Conservation (phyloP, 1,140 invertebrate species). For the Leptestheria dahalacensis region DNA sequence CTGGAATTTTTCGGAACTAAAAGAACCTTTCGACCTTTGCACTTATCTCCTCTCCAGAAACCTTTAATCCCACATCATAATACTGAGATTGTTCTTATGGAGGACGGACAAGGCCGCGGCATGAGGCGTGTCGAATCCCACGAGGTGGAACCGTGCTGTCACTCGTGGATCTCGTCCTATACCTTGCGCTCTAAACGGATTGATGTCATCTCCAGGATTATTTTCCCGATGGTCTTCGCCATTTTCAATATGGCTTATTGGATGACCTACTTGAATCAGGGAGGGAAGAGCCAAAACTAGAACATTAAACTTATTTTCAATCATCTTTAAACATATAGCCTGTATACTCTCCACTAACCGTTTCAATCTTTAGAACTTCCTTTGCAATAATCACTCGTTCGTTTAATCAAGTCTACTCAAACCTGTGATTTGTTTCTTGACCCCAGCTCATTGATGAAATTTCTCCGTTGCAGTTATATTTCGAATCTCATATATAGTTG, state of each 20-base stretch:
- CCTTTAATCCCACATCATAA: conserved; percentile 19
- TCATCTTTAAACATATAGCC: no score
- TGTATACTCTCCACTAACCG: no score
- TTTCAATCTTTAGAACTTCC: no score
- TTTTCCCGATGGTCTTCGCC: conserved; percentile 32
- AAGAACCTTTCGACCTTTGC: background rate
- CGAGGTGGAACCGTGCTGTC: conserved; percentile 22
- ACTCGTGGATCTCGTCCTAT: conserved; percentile 27
- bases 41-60: conserved; percentile 21
- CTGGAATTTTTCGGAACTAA: background rate
- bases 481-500: no score
- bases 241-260: conserved; percentile 34
- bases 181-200: conserved; percentile 30
- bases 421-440: no score
- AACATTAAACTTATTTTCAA: no score
- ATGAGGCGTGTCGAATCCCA: conserved; percentile 19
- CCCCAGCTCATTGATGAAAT: no score
- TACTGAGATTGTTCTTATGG: conserved; percentile 8
- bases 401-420: no score
- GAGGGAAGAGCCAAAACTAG: conserved; percentile 20
- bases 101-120: conserved; percentile 19
- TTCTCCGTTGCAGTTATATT: no score
- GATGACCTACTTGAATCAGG: conserved; percentile 30
- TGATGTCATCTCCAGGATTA: conserved; percentile 31
- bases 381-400: no score